phyloP scores from a whole-genome alignment of 2,113 vertebrate species.

The Arothron firmamentum region DNA sequence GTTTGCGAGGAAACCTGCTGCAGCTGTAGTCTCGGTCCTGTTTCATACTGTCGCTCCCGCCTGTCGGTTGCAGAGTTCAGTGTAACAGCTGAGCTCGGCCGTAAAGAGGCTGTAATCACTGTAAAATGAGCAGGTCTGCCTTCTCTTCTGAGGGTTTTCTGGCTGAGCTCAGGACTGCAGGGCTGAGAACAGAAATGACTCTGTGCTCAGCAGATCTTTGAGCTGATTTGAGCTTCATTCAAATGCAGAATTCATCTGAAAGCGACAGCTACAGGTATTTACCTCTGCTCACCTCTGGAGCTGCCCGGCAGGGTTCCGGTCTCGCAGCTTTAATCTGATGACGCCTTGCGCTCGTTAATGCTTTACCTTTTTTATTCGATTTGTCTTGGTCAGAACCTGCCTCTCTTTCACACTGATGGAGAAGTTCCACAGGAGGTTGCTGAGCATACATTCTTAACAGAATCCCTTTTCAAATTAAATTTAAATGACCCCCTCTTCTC shows the following conservation, averaged over 20 bases:
- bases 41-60: too few relatives aligned
- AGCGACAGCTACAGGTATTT: constrained; percentile 1
- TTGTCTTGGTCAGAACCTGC: constrained; percentile 53
- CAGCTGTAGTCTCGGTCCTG: too few relatives aligned
- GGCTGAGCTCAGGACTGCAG: too few relatives aligned
- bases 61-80: too few relatives aligned
- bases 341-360: constrained; percentile 26
- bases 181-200: too few relatives aligned
- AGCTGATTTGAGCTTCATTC: not conserved
- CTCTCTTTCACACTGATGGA: constrained; percentile 48
- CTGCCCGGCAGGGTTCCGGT: too few relatives aligned
- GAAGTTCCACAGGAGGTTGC: constrained; percentile 66
- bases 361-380: constrained; percentile 54
- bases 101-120: too few relatives aligned
- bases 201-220: not conserved
- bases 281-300: constrained; percentile 21
- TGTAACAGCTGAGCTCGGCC: too few relatives aligned
- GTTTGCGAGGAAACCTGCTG: too few relatives aligned
- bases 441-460: constrained; percentile 73
- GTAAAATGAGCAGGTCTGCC: too few relatives aligned
- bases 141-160: too few relatives aligned
- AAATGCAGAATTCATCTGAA: too few relatives aligned
- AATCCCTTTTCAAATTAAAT: constrained; percentile 84
- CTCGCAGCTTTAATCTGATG: constrained; percentile 21
- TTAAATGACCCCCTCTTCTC: constrained; percentile 75